A percentile compares a stretch with the other conserved stretches of the same genome.
Conservation (phyloP, 2,797 vertebrate genomes). For the Melanotaenia boesemani region DNA sequence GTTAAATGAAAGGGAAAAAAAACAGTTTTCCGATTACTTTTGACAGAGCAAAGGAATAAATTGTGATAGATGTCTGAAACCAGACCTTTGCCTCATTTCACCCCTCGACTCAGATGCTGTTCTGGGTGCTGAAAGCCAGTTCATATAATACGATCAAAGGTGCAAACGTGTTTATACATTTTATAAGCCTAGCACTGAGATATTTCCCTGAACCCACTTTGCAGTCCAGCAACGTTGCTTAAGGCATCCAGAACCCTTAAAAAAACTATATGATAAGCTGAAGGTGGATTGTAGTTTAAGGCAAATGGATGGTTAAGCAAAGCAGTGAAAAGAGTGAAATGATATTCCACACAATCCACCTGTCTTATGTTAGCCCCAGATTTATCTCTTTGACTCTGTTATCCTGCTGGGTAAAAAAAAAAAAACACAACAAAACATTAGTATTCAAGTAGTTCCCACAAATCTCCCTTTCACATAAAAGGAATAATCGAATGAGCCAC, state of each 20-base stretch:
- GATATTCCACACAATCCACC: constrained; percentile 10
- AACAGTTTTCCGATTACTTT: background rate
- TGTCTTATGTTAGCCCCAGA: constrained; percentile 28
- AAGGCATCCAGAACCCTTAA: constrained; percentile 8
- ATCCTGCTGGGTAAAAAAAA: constrained; percentile 28
- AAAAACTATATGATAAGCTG: background rate
- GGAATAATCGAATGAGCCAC: constrained; percentile 70
- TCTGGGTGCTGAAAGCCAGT: background rate
- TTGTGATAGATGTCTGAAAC: background rate
- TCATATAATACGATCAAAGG: constrained; percentile 1
- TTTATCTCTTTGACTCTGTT: constrained; percentile 44
- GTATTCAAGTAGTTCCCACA: constrained; percentile 60
- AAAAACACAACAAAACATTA: constrained; percentile 43
- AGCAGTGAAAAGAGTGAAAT: background rate
- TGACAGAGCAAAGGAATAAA: background rate
- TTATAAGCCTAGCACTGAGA: background rate
- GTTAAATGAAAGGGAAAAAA: background rate
- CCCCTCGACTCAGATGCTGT: background rate
- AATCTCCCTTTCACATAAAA: constrained; percentile 53
- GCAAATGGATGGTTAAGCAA: constrained; percentile 18
- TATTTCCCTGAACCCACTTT: background rate
- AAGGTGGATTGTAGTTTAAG: constrained; percentile 21
- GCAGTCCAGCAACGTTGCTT: constrained; percentile 3
- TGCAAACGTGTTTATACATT: constrained; percentile 7
- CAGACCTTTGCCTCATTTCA: background rate